Base-by-base conservation (phyloP, 2,113 vertebrate genomes). In the Cynopterus brachyotis region DNA sequence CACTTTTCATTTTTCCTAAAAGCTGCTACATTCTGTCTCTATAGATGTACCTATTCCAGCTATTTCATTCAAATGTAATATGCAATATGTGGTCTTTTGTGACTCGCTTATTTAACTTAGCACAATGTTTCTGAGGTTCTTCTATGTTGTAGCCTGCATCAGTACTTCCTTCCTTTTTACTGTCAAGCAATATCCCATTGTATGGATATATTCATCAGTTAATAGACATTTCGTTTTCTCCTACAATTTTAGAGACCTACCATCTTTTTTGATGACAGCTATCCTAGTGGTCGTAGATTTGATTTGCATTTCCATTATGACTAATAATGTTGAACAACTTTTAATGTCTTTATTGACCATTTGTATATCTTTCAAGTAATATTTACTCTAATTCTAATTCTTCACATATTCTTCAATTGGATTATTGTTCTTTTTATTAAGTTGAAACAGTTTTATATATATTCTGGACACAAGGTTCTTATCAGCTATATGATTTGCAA, bases 361-460 rank as follows among this genome's bases (percentile, higher is more conserved):
- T 87, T 91, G 50, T 75, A 50, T 79, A 75, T 91, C 57, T 80
- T 86, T 80, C 28, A 69, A 94, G 67, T 93, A 90, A 53, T 42
- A 83, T 72, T 37, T 95, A 50, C 67, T 89, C 45, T 94, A 89
- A 89, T 86, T 89, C 45, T 94, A 89, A 89, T 86, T 17, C 32
- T 88, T 88, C 88, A 42, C 15, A 53, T 17, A 32, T 47, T 94
- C 96, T 96, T 69, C 57, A 81, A 16, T 32, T 81, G 78, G 35
- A 60, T 84, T 91, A 62, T 53, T 92, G 26, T 45, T 94, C 4
- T 83, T 93, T 93, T 84, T 91, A n/a, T 80, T 92, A 92, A 67
- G 47, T 66, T 89, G 20, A 72, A 96, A n/a, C 50, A 66, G 3
- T 85, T n/a, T 76, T 81, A 57, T 35, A n/a, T 66, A 76, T 32